Conservation (phyloP, 1,140 invertebrate genomes). For the Dufourea novaeangliae region DNA sequence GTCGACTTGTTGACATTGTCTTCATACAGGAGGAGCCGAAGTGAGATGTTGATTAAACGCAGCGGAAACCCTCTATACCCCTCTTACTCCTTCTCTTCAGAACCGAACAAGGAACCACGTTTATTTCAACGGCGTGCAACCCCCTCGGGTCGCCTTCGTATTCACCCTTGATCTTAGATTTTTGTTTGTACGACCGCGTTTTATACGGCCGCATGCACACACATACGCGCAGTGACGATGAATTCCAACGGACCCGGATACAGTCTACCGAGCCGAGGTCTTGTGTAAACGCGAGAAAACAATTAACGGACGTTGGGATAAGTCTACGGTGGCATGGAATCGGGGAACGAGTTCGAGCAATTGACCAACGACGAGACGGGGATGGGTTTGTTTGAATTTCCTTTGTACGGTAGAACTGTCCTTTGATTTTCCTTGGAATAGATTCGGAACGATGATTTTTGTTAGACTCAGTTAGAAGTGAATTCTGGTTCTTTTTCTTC, state of each 20-base stretch:
- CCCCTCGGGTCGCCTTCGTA: background rate
- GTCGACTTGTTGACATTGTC: conserved; percentile 41
- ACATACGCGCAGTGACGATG: conserved; percentile 2
- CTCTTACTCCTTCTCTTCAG: too few relatives aligned
- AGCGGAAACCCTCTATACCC: too few relatives aligned
- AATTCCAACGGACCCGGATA: background rate
- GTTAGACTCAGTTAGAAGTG: too few relatives aligned
- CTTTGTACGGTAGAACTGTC: too few relatives aligned
- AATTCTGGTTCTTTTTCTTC: too few relatives aligned
- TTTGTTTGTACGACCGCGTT: conserved; percentile 41
- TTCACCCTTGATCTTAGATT: conserved; percentile 36
- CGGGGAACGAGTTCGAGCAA: background rate
- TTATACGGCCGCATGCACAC: background rate
- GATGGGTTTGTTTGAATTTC: too few relatives aligned
- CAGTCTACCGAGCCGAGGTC: background rate
- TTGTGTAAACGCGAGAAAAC: background rate
- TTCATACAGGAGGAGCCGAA: background rate
- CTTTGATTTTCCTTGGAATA: too few relatives aligned
- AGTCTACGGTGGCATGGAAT: background rate
- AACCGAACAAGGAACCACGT: conserved; percentile 28
- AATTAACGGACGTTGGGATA: background rate
- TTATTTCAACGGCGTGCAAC: conserved; percentile 30
- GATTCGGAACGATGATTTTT: too few relatives aligned
- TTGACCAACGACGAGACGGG: too few relatives aligned
- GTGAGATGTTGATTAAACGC: conserved; percentile 46